Base-by-base conservation (phyloP, 2,888 invertebrate genomes). In the Pristionchus maxplancki region DNA sequence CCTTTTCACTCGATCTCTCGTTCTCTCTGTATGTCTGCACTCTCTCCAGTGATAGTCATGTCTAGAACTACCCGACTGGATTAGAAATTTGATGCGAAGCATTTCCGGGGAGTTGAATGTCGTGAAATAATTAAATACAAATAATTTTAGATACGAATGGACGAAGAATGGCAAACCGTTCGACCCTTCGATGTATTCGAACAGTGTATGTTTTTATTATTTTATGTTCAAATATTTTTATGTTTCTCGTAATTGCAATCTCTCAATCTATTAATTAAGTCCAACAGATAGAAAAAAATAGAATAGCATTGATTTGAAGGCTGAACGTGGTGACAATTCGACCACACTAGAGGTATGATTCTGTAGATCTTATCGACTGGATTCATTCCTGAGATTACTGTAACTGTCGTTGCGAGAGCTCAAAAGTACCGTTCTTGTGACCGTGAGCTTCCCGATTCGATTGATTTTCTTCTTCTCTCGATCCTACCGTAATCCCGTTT, bases 161-260 rank as follows among this genome's bases (percentile, higher is more conserved):
- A 96, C 97, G 91, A 98, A 98, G 95, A 98, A 99, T 96, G 98
- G 98, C 88, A 97, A 97, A 94, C 96, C 96, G n/a, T 99, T 98
- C 96, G 97, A 97, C 92, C 90, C 92, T 64, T 90, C 90, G 28
- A 91, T 92, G 91, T 93, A 90, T 95, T 97, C 97, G 48, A 98
- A 98, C 37, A 95, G 98, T 67, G 88, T 88, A 78, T 5, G 48
- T 81, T 24, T 44, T 28, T 40, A 82, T 81, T 6, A n/a, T 40
- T 48, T 3, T 58, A 64, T 53, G 4, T 1, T 44, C 8, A 48
- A 48, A 50, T n/a, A 50, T 50, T 50, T 50, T 20, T 50, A 50
- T 50, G 50, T 50, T 50, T 50, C 50, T 50, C 50, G 50, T 50
- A 50, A 50, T 50, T 50, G 50, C 34, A 34, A 34, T 67, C 34